A percentile compares a stretch with the other conserved stretches of the same genome.
These are phyloP conservation scores for Vultur gryphus DNA, from an alignment of 2,797 vertebrate genomes.

Conservation along the genomic window DNA sequence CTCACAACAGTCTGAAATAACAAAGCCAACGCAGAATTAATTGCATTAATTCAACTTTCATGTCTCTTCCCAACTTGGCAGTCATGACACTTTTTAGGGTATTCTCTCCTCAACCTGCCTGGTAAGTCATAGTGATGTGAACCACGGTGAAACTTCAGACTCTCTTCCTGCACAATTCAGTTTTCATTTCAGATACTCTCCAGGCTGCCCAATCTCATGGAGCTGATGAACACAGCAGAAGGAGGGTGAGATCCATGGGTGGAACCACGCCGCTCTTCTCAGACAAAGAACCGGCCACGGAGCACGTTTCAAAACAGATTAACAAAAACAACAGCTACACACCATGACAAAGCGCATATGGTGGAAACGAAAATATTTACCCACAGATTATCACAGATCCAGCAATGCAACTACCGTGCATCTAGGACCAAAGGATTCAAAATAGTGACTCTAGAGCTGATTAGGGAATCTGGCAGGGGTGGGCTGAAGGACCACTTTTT, in stretches of 20 bases:
- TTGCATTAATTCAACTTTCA: background rate
- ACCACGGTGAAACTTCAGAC: background rate
- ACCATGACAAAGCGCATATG: slow-evolving; percentile 12
- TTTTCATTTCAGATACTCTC: background rate
- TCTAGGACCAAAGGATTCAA: background rate
- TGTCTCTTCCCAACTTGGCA: background rate
- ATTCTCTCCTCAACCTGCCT: background rate
- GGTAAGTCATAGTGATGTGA: background rate
- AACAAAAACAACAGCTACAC: slow-evolving; percentile 29
- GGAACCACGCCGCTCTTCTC: background rate
- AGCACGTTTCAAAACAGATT: slow-evolving; percentile 13
- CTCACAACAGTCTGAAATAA: background rate
- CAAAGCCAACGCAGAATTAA: background rate
- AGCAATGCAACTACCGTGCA: background rate
- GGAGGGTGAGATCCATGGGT: background rate
- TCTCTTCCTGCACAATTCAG: background rate
- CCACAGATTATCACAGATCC: slow-evolving; percentile 42
- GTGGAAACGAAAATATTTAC: slow-evolving; percentile 50
- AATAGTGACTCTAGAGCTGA: background rate
- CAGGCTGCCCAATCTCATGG: background rate
- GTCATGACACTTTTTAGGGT: background rate
- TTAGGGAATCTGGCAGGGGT: background rate
- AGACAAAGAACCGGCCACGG: slow-evolving; percentile 24
- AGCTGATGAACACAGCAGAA: background rate
- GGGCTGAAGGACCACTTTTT: background rate